Conservation (phyloP, 2,797 vertebrate species). For the Rhinophrynus dorsalis region DNA sequence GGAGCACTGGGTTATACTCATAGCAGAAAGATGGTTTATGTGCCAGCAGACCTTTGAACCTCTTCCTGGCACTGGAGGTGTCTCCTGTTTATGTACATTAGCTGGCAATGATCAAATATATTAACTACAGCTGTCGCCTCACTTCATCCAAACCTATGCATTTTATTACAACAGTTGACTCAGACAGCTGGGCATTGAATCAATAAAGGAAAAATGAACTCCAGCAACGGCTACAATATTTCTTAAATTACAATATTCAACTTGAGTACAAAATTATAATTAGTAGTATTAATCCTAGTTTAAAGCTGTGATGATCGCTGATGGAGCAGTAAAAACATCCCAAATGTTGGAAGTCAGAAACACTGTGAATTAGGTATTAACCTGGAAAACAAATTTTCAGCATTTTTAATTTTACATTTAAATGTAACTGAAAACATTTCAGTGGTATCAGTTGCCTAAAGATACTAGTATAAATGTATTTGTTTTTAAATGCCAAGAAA, state of each 20-base stretch:
- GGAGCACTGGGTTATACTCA: too few species aligned
- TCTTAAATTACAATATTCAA: background rate
- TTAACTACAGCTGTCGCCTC: constrained; percentile 17
- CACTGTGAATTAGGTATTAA: too few species aligned
- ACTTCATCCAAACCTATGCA: constrained; percentile 3
- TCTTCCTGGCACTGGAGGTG: background rate
- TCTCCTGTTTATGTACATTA: constrained; percentile 24
- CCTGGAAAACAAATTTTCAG: background rate
- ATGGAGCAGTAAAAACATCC: background rate
- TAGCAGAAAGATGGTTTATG: background rate
- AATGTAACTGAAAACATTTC: background rate
- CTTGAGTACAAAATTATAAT: background rate
- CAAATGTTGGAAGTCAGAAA: background rate
- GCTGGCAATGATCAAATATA: background rate
- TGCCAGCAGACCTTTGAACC: background rate
- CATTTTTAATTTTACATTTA: background rate
- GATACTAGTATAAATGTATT: background rate
- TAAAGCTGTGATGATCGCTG: background rate
- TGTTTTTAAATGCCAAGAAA: constrained; percentile 24
- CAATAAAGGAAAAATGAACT: constrained; percentile 8
- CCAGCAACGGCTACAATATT: background rate
- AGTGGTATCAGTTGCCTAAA: background rate
- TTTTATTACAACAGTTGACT: constrained; percentile 26
- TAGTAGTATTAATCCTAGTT: constrained; percentile 17
- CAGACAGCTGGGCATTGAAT: background rate